Evolutionary conservation across 2,113 vertebrate genomes (phyloP), one percentile per base, ranked within the genome.

Genomic region (Pelusios castaneus): DNA sequence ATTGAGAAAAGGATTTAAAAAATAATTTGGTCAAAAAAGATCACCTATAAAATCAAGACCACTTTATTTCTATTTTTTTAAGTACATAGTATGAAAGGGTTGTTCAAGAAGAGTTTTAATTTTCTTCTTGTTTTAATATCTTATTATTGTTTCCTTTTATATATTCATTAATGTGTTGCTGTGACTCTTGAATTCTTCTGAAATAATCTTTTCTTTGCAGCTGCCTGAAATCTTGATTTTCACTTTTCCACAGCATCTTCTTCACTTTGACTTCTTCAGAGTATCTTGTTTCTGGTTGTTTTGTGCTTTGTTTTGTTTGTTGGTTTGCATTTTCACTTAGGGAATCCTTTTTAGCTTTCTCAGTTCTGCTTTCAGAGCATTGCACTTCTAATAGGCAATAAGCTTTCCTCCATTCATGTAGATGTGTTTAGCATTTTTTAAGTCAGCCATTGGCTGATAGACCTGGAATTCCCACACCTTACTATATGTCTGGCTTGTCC

Each of bases 161-260:
- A 89, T 93, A 85, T 34, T 1, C 4, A 24, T 58, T 0, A 0
- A 0, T 16, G 90, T 85, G 19, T 41, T 38, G 5, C 45, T 79
- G 5, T 81, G 14, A 1, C 67, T 22, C 8, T 41, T 31, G 10
- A 54, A 17, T 1, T 56, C 7, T 70, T 73, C n/a, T 89, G 11
- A 85, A 6, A 11, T 45, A 85, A 84, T 94, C 2, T 83, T 91
- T 70, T 90, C 8, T 63, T 52, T 27, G n/a, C 29, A 34, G 8
- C 12, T 56, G 2, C 84, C 34, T 10, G 7, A 93, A 90, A 38
- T 81, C 24, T 56, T 52, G 6, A 1, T 4, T 93, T 1, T 41
- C 10, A 13, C 76, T 85, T 82, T 82, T 5, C 41, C 79, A 49
- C 60, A 87, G 6, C 1, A 1, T 0, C 8, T 79, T 34, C 19